A percentile compares a stretch with the other conserved stretches of the same genome.
Evolutionary conservation across 2,113 vertebrate species (phyloP).

Genomic region (Podilymbus podiceps): DNA sequence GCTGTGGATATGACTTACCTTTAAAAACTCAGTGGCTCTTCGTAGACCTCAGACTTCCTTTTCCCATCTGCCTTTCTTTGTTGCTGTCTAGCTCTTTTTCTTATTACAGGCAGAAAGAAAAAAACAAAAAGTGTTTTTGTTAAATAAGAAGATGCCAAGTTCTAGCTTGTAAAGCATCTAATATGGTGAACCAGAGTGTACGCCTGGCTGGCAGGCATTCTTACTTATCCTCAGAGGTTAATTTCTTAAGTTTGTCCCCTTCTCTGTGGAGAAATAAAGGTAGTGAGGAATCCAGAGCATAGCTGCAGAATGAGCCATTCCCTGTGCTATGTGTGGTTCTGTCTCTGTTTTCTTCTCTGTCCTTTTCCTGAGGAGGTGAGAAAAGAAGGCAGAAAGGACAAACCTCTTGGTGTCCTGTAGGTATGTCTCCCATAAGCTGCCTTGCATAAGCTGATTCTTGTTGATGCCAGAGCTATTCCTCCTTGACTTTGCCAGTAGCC

Average conservation of each 20-base stretch:
- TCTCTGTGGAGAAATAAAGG: not conserved
- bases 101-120: not conserved
- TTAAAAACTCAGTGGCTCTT: not conserved
- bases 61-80: not conserved
- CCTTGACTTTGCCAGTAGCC: not conserved
- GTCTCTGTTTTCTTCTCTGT: not conserved
- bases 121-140: not conserved
- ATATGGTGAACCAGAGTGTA: not conserved
- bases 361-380: not conserved
- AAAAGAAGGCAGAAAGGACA: not conserved
- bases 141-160: not conserved
- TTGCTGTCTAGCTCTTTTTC: not conserved
- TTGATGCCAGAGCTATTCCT: not conserved
- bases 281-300: not conserved
- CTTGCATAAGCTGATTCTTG: not conserved
- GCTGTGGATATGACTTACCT: not conserved
- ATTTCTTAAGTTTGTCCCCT: not conserved
- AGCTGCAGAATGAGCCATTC: not conserved
- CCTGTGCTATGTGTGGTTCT: accelerated
- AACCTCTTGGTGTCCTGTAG: not conserved
- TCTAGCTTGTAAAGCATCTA: not conserved
- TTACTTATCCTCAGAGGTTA: not conserved
- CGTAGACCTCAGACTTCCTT: not conserved
- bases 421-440: not conserved
- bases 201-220: not conserved